These are phyloP conservation scores for Lithosia quadra DNA, from an alignment of 2,888 invertebrate genomes.

Conservation along the genomic window DNA sequence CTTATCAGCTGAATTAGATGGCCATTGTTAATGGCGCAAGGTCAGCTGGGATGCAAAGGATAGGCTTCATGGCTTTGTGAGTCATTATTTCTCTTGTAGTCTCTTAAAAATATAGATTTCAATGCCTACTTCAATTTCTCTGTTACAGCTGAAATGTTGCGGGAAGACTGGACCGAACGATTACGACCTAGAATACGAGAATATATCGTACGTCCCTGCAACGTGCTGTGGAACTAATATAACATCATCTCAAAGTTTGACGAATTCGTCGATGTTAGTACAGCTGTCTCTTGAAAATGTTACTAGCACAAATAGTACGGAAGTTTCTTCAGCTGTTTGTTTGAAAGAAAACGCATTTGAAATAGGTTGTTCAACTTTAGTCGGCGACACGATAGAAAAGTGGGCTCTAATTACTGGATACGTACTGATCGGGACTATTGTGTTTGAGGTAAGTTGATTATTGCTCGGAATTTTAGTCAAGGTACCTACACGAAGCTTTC, in stretches of 20 bases:
- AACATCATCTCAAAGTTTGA: neutral
- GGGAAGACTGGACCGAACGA: conserved; percentile 36
- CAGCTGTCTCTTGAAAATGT: neutral
- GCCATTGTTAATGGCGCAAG: no score
- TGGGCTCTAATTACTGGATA: neutral
- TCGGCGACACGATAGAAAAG: neutral
- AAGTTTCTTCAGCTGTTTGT: conserved; percentile 12
- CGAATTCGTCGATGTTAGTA: neutral
- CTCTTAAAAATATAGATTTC: neutral
- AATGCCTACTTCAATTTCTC: neutral
- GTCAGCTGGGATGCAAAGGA: no score
- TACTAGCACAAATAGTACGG: neutral
- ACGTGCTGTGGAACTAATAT: conserved; percentile 30
- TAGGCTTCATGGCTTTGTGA: no score
- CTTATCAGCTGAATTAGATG: no score
- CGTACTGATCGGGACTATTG: neutral
- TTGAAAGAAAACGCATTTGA: conserved; percentile 27
- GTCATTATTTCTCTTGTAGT: no score
- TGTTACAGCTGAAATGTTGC: conserved; percentile 39
- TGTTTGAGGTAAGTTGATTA: neutral
- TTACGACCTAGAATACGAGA: conserved; percentile 18
- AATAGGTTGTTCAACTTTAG: conserved; percentile 25
- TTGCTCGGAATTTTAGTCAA: no score
- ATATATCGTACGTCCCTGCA: conserved; percentile 20
- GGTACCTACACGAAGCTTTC: no score